Base-by-base conservation (phyloP, 2,797 vertebrate species). In the Cirrhinus mrigala region DNA sequence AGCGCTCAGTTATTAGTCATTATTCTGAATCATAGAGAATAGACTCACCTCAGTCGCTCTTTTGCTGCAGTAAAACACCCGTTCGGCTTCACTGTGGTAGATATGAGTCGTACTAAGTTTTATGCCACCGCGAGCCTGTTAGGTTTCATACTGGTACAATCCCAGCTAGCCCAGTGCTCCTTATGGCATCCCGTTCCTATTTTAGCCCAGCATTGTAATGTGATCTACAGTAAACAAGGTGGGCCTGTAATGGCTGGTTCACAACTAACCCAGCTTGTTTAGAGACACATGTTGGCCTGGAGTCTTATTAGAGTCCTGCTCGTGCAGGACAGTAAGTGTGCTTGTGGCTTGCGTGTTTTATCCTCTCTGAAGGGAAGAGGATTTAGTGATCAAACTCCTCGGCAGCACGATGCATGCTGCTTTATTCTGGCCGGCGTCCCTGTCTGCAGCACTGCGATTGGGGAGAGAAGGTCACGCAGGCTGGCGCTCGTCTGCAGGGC, bases 301-400 rank as follows among this genome's bases (percentile, higher is more conserved):
- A 56, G 81, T 15, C 24, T 84, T 75, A 50, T 24, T 50, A 62
- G 29, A 74, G 66, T 58, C 66, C 84, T 83, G 84, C 78, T 84
- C 60, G 54, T 52, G 20, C 15, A 62, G 68, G 60, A 64, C 60
- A 11, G 68, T 11, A 5, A 12, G 69, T 22, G 48, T 27, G 60
- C 5, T 29, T 29, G 37, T 27, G 37, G n/a, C 24, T 56, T 77
- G 16, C 71, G 60, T 76, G 83, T 89, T 88, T 94, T 92, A 91
- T 94, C 93, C 91, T 85, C 77, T 69, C 77, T 90, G 86, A 94
- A 89, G 84, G 91, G 79, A 87, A 87, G 85, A 82, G 86, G 93
- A 94, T 94, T 94, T 94, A 90, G 29, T 88, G 88, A 87, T 91
- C 91, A 92, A 85, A 88, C 89, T 71, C 76, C 88, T 80, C 83